Conservation (phyloP, 2,113 vertebrate genomes). For the Lampris incognitus region DNA sequence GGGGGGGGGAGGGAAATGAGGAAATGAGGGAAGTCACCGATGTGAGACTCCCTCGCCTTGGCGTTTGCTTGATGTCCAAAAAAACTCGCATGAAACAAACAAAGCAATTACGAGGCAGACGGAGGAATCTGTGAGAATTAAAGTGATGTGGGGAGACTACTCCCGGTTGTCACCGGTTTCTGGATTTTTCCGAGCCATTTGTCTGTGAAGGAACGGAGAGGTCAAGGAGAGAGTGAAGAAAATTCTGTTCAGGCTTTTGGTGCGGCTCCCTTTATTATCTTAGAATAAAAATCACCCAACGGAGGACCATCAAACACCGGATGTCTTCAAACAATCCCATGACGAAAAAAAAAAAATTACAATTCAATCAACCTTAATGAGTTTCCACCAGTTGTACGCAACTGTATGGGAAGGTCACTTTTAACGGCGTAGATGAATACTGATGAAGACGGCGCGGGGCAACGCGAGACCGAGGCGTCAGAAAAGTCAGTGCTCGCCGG, state of each 20-base stretch:
- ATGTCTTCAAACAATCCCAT: not conserved
- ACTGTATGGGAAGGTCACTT: not conserved
- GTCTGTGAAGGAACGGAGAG: slow-evolving; percentile 55
- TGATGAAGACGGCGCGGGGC: slow-evolving; percentile 26
- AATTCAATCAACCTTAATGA: not conserved
- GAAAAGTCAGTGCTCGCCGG: not conserved
- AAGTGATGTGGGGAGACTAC: slow-evolving; percentile 25
- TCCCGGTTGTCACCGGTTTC: slow-evolving; percentile 29
- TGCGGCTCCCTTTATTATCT: slow-evolving; percentile 22
- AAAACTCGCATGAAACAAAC: slow-evolving; percentile 20
- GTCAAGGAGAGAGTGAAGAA: slow-evolving; percentile 54
- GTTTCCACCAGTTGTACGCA: slow-evolving; percentile 12
- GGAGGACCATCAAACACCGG: slow-evolving; percentile 20
- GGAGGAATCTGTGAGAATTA: not conserved
- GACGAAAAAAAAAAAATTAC: slow-evolving; percentile 32
- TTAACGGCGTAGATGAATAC: slow-evolving; percentile 14
- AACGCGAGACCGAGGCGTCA: not conserved
- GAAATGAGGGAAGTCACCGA: not conserved
- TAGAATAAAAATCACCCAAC: slow-evolving; percentile 24
- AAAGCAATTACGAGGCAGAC: slow-evolving; percentile 15
- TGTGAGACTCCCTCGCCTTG: slow-evolving; percentile 14
- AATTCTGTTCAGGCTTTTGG: slow-evolving; percentile 41
- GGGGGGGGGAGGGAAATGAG: too few relatives aligned
- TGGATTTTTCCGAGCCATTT: slow-evolving; percentile 30
- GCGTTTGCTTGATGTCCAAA: slow-evolving; percentile 25